These are phyloP conservation scores for Etheostoma perlongum DNA, from an alignment of 2,797 vertebrate species.

Conservation along the genomic window DNA sequence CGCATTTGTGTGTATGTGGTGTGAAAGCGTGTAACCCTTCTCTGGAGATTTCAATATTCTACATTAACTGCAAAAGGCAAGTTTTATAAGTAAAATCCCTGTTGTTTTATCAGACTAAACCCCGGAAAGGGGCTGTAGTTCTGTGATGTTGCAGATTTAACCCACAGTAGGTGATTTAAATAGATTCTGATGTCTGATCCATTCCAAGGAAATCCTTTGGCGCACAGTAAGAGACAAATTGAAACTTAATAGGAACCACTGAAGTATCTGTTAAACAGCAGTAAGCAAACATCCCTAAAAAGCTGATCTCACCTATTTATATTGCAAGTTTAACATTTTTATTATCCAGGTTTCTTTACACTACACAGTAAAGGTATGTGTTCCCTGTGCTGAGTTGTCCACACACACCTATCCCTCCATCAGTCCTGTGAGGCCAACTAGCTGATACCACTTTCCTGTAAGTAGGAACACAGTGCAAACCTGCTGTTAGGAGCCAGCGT, in stretches of 20 bases:
- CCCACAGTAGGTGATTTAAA: neutral
- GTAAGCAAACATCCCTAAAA: neutral
- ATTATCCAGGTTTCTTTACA: neutral
- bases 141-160: constrained; percentile 1
- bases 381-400: constrained; percentile 13
- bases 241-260: constrained; percentile 20
- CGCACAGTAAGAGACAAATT: constrained; percentile 11
- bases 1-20: too few relatives aligned
- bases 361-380: neutral
- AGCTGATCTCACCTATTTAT: neutral
- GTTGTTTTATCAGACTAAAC: neutral
- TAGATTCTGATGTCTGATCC: constrained; percentile 2
- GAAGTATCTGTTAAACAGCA: constrained; percentile 2
- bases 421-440: constrained; percentile 15
- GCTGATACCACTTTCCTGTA: constrained; percentile 38
- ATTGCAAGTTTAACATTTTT: neutral
- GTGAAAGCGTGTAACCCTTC: too few relatives aligned
- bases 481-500: constrained; percentile 46
- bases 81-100: neutral
- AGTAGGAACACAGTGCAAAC: constrained; percentile 33
- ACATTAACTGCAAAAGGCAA: neutral
- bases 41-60: too few relatives aligned
- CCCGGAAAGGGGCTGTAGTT: neutral
- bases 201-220: constrained; percentile 6
- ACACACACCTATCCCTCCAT: constrained; percentile 11